Percentiles rank a stretch among this genome's conserved stretches.
Evolutionary conservation across 2,113 vertebrate species (phyloP).

Genomic region (Salvelinus sp.): DNA sequence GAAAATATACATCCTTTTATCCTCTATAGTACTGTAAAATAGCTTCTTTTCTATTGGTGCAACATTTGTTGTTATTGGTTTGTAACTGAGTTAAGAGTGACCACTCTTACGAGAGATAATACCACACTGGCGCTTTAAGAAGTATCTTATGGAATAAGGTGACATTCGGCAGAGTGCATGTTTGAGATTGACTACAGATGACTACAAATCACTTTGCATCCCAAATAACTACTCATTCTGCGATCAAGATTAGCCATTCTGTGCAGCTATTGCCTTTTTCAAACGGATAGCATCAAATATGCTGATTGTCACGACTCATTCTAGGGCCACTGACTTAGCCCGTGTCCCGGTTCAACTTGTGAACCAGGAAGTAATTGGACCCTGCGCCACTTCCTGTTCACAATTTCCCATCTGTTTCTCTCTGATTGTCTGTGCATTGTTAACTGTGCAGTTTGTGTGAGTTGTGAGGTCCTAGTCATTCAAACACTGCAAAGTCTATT

Average conservation of each 20-base stretch:
- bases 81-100: constrained; percentile 60
- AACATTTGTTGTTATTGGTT: constrained; percentile 50
- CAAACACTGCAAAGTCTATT: constrained; percentile 74
- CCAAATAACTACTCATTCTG: not conserved
- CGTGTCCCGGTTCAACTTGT: not conserved
- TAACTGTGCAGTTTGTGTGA: constrained; percentile 65
- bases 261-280: too few relatives aligned
- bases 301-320: constrained; percentile 11
- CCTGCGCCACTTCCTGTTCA: constrained; percentile 5
- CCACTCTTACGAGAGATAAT: constrained; percentile 50
- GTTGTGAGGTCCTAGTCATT: constrained; percentile 70
- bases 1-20: constrained; percentile 79
- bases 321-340: not conserved
- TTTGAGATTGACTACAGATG: too few relatives aligned
- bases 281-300: too few relatives aligned
- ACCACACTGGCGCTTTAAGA: constrained; percentile 32
- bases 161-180: constrained; percentile 35
- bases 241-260: too few relatives aligned
- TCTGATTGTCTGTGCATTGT: constrained; percentile 81
- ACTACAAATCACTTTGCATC: not conserved
- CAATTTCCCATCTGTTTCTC: constrained; percentile 2
- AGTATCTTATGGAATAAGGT: constrained; percentile 37
- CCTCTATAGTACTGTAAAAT: constrained; percentile 75
- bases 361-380: constrained; percentile 7
- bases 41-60: constrained; percentile 56